These are phyloP conservation scores for Ectobius pallidus DNA, from an alignment of 2,888 invertebrate genomes.

Conservation along the genomic window DNA sequence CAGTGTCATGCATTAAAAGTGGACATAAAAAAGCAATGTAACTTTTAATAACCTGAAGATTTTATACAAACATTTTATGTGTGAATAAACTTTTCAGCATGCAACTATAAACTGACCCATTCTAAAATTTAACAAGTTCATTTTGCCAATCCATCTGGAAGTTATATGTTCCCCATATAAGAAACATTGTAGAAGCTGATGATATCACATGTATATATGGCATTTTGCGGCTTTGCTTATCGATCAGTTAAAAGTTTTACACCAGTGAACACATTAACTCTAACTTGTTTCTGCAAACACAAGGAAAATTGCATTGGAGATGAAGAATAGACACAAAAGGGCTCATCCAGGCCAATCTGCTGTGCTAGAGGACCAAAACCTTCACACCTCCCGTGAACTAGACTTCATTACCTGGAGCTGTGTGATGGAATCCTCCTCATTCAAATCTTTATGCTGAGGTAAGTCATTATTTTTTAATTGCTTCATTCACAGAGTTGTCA, in stretches of 20 bases:
- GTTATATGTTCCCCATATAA: not conserved
- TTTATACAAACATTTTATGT: slow-evolving; percentile 34
- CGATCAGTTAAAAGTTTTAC: not conserved
- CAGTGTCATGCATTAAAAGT: slow-evolving; percentile 27
- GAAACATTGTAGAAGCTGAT: not conserved
- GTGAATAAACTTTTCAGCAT: slow-evolving; percentile 29
- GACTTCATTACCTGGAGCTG: not conserved
- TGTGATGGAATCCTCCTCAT: slow-evolving; percentile 3
- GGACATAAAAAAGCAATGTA: slow-evolving; percentile 34
- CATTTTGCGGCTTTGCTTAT: not conserved
- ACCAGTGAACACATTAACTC: not conserved
- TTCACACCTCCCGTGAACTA: slow-evolving; percentile 39
- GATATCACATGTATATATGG: not conserved
- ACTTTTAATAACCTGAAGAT: slow-evolving; percentile 39
- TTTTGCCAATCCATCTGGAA: not conserved
- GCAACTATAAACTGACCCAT: slow-evolving; percentile 6
- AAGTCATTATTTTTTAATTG: not conserved
- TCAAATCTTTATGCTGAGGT: slow-evolving; percentile 37
- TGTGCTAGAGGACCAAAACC: not conserved
- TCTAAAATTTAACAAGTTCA: slow-evolving; percentile 17
- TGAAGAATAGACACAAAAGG: slow-evolving; percentile 38
- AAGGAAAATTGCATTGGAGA: slow-evolving; percentile 30
- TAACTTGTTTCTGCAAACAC: not conserved
- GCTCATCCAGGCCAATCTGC: slow-evolving; percentile 12
- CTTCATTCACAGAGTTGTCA: no score